Conservation (phyloP, 2,797 vertebrate genomes). For the Uromys caudimaculatus region DNA sequence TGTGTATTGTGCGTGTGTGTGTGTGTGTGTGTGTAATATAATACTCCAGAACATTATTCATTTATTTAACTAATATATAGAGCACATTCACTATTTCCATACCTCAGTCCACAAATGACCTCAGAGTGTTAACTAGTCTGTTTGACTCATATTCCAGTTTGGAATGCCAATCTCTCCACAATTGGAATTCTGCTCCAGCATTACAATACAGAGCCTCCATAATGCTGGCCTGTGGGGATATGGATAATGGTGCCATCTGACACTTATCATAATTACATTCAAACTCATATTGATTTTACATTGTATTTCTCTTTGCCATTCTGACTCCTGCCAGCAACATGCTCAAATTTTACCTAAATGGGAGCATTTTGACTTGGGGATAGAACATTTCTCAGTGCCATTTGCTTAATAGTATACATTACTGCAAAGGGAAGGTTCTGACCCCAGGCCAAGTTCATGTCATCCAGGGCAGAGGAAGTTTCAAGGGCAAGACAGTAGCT, state of each 20-base stretch:
- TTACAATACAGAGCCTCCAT: slow-evolving; percentile 84
- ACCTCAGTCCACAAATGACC: background rate
- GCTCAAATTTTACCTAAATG: slow-evolving; percentile 89
- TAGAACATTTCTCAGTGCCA: slow-evolving; percentile 86
- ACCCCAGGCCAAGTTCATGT: slow-evolving; percentile 82
- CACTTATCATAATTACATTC: slow-evolving; percentile 89
- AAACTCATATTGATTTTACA: slow-evolving; percentile 87
- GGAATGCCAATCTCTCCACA: slow-evolving; percentile 68
- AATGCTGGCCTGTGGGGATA: slow-evolving; percentile 86
- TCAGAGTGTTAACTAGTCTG: slow-evolving; percentile 78
- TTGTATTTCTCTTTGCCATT: slow-evolving; percentile 87
- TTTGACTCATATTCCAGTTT: slow-evolving; percentile 58
- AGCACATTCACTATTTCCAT: slow-evolving; percentile 6
- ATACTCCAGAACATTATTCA: background rate
- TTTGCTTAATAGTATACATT: slow-evolving; percentile 89
- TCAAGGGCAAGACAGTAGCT: slow-evolving; percentile 80
- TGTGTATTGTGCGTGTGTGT: background rate
- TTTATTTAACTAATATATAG: slow-evolving; percentile 46
- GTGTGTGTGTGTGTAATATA: background rate
- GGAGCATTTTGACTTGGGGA: slow-evolving; percentile 85
- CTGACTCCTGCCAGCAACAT: slow-evolving; percentile 87
- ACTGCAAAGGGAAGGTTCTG: slow-evolving; percentile 80
- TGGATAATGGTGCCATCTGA: slow-evolving; percentile 87
- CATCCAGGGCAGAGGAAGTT: slow-evolving; percentile 80
- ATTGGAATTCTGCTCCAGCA: slow-evolving; percentile 82